A percentile compares a stretch with the other conserved stretches of the same genome.
Evolutionary conservation across 2,888 invertebrate species (phyloP).

Genomic region (Cosmia pyralina): DNA sequence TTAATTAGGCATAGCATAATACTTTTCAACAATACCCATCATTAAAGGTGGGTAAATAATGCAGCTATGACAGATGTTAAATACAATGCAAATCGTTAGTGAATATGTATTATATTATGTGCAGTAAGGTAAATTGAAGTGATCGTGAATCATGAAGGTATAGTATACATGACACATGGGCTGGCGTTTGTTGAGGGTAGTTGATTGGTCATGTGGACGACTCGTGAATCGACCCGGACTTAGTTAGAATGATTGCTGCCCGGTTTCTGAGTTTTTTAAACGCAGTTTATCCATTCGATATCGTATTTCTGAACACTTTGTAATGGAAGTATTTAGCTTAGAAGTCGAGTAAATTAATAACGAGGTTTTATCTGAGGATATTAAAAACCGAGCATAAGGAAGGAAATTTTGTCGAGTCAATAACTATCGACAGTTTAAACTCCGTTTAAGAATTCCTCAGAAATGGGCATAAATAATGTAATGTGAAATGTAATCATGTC

Average conservation of each 20-base stretch:
- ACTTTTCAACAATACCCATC: neutral
- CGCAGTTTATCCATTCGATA: too few relatives aligned
- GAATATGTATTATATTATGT: constrained; percentile 17
- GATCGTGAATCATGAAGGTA: constrained; percentile 45
- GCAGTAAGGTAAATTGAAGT: constrained; percentile 14
- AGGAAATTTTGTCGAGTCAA: too few relatives aligned
- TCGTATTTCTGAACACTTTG: too few relatives aligned
- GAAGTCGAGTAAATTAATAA: too few relatives aligned
- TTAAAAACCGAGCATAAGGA: too few relatives aligned
- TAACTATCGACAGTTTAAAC: too few relatives aligned
- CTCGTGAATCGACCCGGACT: too few relatives aligned
- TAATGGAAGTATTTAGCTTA: too few relatives aligned
- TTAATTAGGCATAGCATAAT: neutral
- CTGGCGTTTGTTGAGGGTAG: constrained; percentile 34
- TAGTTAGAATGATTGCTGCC: neutral
- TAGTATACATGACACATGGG: constrained; percentile 24
- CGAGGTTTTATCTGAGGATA: too few relatives aligned
- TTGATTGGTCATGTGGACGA: too few relatives aligned
- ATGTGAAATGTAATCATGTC: constrained; percentile 1
- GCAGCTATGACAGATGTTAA: constrained; percentile 36
- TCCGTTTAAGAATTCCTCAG: too few relatives aligned
- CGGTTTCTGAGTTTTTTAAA: too few relatives aligned
- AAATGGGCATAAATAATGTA: neutral
- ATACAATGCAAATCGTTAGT: constrained; percentile 50
- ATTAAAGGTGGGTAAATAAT: constrained; percentile 26